Percentiles rank a stretch among this genome's conserved stretches.
These are phyloP conservation scores for Diplodus sargus DNA, from an alignment of 2,797 vertebrate genomes.

Conservation along the genomic window DNA sequence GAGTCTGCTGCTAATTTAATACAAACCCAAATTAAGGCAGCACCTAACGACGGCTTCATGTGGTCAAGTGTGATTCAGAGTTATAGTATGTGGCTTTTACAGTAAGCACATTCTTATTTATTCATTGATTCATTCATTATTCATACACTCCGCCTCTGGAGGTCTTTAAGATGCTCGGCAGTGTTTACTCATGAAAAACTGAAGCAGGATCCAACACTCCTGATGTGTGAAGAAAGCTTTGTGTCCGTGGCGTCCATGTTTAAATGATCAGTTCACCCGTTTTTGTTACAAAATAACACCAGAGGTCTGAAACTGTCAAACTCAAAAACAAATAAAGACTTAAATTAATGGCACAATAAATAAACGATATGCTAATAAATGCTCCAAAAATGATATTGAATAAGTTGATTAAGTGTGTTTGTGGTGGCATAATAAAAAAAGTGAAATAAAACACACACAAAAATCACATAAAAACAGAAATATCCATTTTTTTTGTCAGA, in stretches of 20 bases:
- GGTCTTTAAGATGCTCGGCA: neutral
- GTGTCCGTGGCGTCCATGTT: neutral
- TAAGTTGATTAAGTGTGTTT: neutral
- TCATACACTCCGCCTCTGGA: neutral
- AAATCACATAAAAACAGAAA: no score
- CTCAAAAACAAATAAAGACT: no score
- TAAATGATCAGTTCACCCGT: neutral
- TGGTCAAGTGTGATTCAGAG: constrained; percentile 9
- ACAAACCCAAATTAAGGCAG: constrained; percentile 8
- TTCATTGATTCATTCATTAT: neutral
- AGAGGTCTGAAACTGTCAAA: no score
- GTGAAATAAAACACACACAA: no score
- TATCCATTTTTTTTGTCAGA: no score
- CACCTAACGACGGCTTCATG: constrained; percentile 7
- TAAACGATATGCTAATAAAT: no score
- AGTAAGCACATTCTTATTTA: constrained; percentile 6
- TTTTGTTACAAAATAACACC: neutral
- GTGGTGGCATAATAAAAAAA: no score
- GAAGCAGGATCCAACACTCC: neutral
- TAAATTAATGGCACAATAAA: no score
- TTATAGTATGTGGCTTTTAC: neutral
- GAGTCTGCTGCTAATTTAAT: constrained; percentile 39
- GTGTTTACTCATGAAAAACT: neutral
- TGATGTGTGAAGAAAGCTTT: neutral
- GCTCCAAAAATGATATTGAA: no score